Evolutionary conservation across 2,113 vertebrate genomes (phyloP).

Genomic region (Rhea pennata): DNA sequence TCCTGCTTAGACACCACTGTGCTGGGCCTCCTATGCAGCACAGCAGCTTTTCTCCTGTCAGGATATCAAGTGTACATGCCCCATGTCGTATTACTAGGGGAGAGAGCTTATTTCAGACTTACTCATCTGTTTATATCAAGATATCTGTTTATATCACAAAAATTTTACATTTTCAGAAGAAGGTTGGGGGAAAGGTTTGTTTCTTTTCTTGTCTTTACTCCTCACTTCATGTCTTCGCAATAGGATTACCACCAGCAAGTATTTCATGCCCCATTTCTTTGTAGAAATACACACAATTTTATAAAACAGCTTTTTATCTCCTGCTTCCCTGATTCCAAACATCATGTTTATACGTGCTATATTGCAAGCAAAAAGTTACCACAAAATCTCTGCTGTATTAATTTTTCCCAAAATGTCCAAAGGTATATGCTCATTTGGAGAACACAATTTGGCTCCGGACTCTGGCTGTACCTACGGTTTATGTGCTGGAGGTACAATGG

Average conservation of each 20-base stretch:
- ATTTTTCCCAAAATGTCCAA: background rate
- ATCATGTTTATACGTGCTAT: background rate
- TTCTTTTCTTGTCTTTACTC: background rate
- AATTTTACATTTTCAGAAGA: background rate
- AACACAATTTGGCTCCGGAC: background rate
- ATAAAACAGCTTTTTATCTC: background rate
- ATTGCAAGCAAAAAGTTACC: background rate
- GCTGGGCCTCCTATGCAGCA: background rate
- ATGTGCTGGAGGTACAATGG: background rate
- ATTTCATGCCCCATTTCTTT: background rate
- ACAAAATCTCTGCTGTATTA: background rate
- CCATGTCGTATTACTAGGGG: accelerated
- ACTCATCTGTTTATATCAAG: background rate
- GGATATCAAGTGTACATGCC: background rate
- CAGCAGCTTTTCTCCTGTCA: background rate
- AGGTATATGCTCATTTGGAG: background rate
- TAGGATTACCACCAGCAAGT: background rate
- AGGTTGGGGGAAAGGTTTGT: background rate
- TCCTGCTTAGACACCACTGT: background rate
- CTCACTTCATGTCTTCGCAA: background rate
- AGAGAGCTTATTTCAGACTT: background rate
- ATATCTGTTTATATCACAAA: background rate
- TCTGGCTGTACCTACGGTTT: background rate
- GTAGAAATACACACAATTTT: background rate
- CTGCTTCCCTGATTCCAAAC: background rate